phyloP scores from a whole-genome alignment of 2,113 vertebrate species.

The Uropsilus gracilis region DNA sequence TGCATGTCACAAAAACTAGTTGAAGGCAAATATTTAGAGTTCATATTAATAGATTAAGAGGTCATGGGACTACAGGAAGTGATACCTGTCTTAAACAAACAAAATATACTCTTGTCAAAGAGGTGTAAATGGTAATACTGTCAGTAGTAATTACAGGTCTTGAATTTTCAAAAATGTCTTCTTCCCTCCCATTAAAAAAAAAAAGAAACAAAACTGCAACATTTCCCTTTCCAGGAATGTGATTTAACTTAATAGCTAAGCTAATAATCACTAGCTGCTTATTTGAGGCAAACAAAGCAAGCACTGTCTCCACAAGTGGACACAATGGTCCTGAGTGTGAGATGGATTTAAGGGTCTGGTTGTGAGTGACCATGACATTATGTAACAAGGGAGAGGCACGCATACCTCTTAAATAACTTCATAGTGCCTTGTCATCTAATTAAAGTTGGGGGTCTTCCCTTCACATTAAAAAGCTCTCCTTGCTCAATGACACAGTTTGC shows the following conservation, averaged over 20 bases:
- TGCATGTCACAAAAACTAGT: not conserved
- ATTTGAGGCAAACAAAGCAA: conserved; percentile 76
- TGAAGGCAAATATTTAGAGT: conserved; percentile 35
- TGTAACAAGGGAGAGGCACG: conserved; percentile 48
- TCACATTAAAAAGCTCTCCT: conserved; percentile 53
- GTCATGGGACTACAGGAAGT: conserved; percentile 19
- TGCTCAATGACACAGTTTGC: not conserved
- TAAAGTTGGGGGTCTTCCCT: conserved; percentile 23
- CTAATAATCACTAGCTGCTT: conserved; percentile 76
- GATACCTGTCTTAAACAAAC: conserved; percentile 36
- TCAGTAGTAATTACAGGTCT: not conserved
- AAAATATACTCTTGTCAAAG: conserved; percentile 63
- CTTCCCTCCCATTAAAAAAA: conserved; percentile 18
- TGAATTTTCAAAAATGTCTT: conserved; percentile 60
- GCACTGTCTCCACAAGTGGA: conserved; percentile 71
- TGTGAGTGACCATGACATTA: conserved; percentile 75
- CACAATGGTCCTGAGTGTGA: conserved; percentile 65
- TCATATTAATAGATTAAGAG: conserved; percentile 2
- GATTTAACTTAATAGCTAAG: conserved; percentile 74
- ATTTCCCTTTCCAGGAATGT: conserved; percentile 75
- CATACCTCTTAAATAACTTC: conserved; percentile 66
- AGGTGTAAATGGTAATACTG: conserved; percentile 38
- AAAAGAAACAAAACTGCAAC: conserved; percentile 49
- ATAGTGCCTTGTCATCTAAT: conserved; percentile 38
- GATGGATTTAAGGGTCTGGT: conserved; percentile 72